Percentiles rank a stretch among this genome's conserved stretches.
Evolutionary conservation across 2,113 vertebrate genomes (phyloP).

Genomic region (Euleptes europaea): DNA sequence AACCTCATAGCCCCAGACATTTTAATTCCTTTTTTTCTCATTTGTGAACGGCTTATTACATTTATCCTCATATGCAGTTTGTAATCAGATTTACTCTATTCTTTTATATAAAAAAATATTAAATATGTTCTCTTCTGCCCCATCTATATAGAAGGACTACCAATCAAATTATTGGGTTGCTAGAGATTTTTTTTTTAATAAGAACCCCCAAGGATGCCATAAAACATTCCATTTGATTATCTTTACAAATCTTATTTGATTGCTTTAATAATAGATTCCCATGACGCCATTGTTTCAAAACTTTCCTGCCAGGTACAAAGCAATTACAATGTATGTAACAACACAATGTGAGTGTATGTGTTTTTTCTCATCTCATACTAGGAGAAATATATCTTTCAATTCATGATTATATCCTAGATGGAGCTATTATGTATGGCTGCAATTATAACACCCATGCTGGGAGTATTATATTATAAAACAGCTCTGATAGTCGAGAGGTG

Average conservation of each 20-base stretch:
- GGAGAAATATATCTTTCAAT: constrained; percentile 33
- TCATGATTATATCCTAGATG: constrained; percentile 20
- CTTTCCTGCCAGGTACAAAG: constrained; percentile 41
- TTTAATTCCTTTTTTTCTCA: neutral
- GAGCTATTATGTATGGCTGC: constrained; percentile 33
- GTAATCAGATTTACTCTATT: constrained; percentile 57
- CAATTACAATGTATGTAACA: constrained; percentile 43
- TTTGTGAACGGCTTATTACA: constrained; percentile 17
- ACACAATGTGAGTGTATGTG: constrained; percentile 1
- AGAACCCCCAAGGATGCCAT: constrained; percentile 44
- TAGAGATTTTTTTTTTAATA: constrained; percentile 52
- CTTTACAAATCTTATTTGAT: constrained; percentile 60
- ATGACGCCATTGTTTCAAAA: constrained; percentile 52
- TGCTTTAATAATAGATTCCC: constrained; percentile 62
- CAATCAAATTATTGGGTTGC: constrained; percentile 44
- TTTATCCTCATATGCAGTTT: constrained; percentile 22
- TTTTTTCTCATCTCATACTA: neutral
- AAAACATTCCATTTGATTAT: constrained; percentile 64
- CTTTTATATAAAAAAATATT: constrained; percentile 33
- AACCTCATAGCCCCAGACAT: neutral
- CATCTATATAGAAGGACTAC: neutral
- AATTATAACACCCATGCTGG: constrained; percentile 39
- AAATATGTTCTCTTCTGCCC: neutral
- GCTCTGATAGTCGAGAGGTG: constrained; percentile 23
- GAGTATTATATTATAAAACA: constrained; percentile 39